Evolutionary conservation across 2,888 invertebrate species (phyloP).

Genomic region (Slavum lentiscoides): DNA sequence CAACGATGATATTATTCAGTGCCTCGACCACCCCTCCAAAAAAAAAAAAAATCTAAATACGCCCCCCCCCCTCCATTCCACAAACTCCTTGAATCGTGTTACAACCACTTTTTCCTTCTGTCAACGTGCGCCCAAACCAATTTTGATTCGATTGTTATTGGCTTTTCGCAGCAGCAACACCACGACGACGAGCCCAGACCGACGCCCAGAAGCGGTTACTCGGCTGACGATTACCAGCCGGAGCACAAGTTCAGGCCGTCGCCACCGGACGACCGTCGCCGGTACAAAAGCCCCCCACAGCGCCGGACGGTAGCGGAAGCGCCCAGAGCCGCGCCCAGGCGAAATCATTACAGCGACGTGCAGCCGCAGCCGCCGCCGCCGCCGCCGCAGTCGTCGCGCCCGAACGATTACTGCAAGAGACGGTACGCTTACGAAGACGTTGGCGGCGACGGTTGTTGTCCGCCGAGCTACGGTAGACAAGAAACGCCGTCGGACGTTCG

Average conservation of each 20-base stretch:
- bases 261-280: slow-evolving; percentile 15
- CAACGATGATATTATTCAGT: too few species aligned
- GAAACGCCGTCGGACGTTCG: slow-evolving; percentile 4
- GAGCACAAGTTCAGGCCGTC: slow-evolving; percentile 57
- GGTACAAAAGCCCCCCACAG: slow-evolving; percentile 28
- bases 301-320: slow-evolving; percentile 17
- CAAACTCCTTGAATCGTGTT: too few species aligned
- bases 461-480: background rate
- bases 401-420: slow-evolving; percentile 28
- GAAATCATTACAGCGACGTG: slow-evolving; percentile 29
- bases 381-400: background rate
- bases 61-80: too few species aligned
- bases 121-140: background rate
- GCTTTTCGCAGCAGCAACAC: slow-evolving; percentile 25
- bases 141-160: background rate
- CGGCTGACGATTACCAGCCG: slow-evolving; percentile 55
- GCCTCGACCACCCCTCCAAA: too few species aligned
- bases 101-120: too few species aligned
- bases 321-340: slow-evolving; percentile 43
- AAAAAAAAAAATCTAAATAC: too few species aligned
- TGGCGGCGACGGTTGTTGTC: background rate
- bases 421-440: slow-evolving; percentile 41
- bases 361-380: too few species aligned
- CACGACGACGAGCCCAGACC: slow-evolving; percentile 49
- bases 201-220: slow-evolving; percentile 40